These are phyloP conservation scores for Teinopalpus imperialis DNA, from an alignment of 2,888 invertebrate genomes.

Conservation along the genomic window DNA sequence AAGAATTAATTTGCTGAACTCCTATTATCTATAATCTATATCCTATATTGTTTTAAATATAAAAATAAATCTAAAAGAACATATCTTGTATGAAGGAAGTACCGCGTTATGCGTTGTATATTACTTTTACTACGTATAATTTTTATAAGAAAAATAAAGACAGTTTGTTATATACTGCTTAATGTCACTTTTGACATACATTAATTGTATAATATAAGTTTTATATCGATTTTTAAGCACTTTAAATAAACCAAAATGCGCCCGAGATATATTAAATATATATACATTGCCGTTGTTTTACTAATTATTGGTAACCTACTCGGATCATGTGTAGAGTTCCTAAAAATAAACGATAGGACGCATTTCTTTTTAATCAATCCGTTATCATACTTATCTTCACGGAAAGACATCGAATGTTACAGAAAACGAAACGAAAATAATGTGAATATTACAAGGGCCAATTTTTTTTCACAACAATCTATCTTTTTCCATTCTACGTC, in stretches of 20 bases:
- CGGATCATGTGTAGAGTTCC: constrained; percentile 15
- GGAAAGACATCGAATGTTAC: constrained; percentile 8
- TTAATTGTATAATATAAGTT: constrained; percentile 30
- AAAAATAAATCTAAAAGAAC: too few relatives aligned
- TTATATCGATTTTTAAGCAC: constrained; percentile 4
- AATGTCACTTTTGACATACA: constrained; percentile 29
- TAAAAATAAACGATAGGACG: constrained; percentile 15
- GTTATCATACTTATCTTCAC: neutral
- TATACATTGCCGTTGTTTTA: constrained; percentile 14
- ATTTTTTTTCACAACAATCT: constrained; percentile 4
- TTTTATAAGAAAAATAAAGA: too few relatives aligned
- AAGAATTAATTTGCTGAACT: too few relatives aligned
- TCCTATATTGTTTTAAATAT: too few relatives aligned
- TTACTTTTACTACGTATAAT: too few relatives aligned
- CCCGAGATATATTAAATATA: constrained; percentile 10
- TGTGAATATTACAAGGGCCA: neutral
- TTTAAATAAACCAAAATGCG: constrained; percentile 11
- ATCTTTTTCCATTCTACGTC: constrained; percentile 28
- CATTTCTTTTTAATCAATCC: constrained; percentile 16
- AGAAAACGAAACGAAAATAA: constrained; percentile 8
- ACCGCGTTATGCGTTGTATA: too few relatives aligned
- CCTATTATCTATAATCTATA: too few relatives aligned
- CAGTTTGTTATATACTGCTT: too few relatives aligned
- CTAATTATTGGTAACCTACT: constrained; percentile 17
- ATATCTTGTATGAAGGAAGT: too few relatives aligned